Conservation (phyloP, 2,888 invertebrate genomes). For the Napeogenes sylphis region DNA sequence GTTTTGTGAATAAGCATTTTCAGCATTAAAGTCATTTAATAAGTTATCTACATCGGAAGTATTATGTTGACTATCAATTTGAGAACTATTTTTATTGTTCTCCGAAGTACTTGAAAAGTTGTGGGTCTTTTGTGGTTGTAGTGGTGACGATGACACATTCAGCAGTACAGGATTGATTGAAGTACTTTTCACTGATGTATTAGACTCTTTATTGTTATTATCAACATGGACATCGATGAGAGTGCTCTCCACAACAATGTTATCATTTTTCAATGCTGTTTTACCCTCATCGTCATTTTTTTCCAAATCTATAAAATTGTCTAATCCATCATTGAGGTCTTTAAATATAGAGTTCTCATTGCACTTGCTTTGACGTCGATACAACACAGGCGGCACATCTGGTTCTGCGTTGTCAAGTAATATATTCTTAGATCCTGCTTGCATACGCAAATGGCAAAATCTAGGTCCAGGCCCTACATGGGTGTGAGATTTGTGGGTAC, state of each 20-base stretch:
- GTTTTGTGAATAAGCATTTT: constrained; percentile 47
- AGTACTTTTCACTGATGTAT: constrained; percentile 46
- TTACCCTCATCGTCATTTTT: constrained; percentile 50
- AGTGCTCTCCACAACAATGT: constrained; percentile 65
- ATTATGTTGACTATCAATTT: constrained; percentile 57
- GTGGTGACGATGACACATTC: constrained; percentile 69
- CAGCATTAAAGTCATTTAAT: constrained; percentile 58
- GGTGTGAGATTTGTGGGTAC: constrained; percentile 69
- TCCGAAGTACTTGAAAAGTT: constrained; percentile 66
- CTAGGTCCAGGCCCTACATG: constrained; percentile 81
- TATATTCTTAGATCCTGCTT: constrained; percentile 88
- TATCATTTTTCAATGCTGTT: constrained; percentile 52
- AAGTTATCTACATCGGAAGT: constrained; percentile 61
- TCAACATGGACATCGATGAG: constrained; percentile 70
- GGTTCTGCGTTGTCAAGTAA: constrained; percentile 87
- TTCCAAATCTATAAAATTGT: constrained; percentile 59
- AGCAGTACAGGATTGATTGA: constrained; percentile 65
- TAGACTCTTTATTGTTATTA: constrained; percentile 61
- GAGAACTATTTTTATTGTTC: constrained; percentile 66
- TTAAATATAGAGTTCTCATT: constrained; percentile 69
- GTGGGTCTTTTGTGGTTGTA: constrained; percentile 71
- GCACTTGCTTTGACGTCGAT: constrained; percentile 79
- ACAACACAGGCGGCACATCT: constrained; percentile 84
- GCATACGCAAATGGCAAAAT: constrained; percentile 86
- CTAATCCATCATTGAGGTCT: constrained; percentile 63